Conservation (phyloP, 2,888 invertebrate genomes). For the Aleiodes alternator region DNA sequence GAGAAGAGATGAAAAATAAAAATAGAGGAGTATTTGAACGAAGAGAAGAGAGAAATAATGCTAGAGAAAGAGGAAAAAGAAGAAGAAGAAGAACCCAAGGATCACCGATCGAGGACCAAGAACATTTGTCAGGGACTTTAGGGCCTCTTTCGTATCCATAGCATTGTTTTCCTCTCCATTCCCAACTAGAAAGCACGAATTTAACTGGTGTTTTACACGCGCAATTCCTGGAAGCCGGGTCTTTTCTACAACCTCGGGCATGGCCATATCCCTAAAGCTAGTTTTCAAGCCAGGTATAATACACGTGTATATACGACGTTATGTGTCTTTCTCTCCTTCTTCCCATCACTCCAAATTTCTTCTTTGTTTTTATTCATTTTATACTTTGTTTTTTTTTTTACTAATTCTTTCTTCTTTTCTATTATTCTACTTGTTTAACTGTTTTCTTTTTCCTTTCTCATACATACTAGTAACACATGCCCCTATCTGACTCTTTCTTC, state of each 20-base stretch:
- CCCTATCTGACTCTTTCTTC: neutral
- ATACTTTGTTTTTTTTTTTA: conserved; percentile 9
- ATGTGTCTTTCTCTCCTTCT: conserved; percentile 37
- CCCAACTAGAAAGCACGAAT: conserved; percentile 70
- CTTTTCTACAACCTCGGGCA: conserved; percentile 61
- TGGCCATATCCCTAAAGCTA: conserved; percentile 49
- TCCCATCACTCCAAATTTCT: conserved; percentile 10
- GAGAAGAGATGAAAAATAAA: conserved; percentile 19
- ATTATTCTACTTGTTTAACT: neutral
- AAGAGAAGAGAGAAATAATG: neutral
- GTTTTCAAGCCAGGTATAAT: conserved; percentile 53
- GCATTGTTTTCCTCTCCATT: conserved; percentile 71
- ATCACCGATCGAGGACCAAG: conserved; percentile 60
- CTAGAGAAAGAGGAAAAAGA: neutral
- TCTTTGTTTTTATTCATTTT: conserved; percentile 1
- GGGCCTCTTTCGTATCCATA: conserved; percentile 60
- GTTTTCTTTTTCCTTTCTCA: neutral
- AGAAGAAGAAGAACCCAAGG: conserved; percentile 30
- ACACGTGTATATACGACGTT: conserved; percentile 51
- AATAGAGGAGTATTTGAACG: conserved; percentile 37
- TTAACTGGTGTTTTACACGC: conserved; percentile 73
- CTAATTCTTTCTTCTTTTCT: neutral
- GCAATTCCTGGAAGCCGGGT: conserved; percentile 69
- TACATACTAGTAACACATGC: neutral
- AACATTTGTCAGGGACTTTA: conserved; percentile 73